Base-by-base conservation (phyloP, 2,113 vertebrate genomes). In the Paradoxurus hermaphroditus region DNA sequence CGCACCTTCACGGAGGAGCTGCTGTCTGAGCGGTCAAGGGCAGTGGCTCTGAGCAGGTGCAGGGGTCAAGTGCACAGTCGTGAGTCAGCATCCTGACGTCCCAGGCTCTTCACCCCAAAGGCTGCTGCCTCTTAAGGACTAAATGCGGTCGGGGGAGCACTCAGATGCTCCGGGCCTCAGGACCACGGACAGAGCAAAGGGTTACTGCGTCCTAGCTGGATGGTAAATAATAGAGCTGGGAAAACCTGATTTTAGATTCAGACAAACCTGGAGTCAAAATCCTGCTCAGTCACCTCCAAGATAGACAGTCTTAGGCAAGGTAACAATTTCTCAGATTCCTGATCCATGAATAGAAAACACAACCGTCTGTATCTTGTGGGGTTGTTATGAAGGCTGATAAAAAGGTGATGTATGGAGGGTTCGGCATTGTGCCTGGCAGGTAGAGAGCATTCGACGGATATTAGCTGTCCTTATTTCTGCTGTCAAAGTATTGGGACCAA, bases 1-100 rank as follows among this genome's bases (percentile, higher is more conserved):
- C 25, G 12, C 25, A 0, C 51, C 34, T 44, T 11, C 51, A 1
- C 0, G 8, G 23, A 19, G 49, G 7, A 25, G 0, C n/a, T 1
- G 0, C 31, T 41, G 23, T n/a, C 13, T 7, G 2, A 31, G 36
- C 7, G 27, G 16, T 19, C 7, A 1, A 4, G 7, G 0, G 19
- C 51, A 5, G n/a, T 19, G 27, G 29, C 7, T 29, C 0, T 27
- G 53, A 56, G 21, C 7, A 19, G 49, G 16, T 27, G 44, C 23
- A 5, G 14, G 25, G 0, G n/a, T 39, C 12, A 4, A 0, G 0
- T 3, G 67, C 12, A 5, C 36, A 36, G 44, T 1, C 5, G 11
- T 9, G 18, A 16, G 4, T n/a, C 31, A 11, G 49, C 0, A 0
- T 39, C 39, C n/a, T 19, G 2, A 12, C 5, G 44, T 13, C 34